Evolutionary conservation across 2,888 invertebrate species (phyloP), one percentile per base, ranked within the genome.

Genomic region (Liodrosophila aerea): DNA sequence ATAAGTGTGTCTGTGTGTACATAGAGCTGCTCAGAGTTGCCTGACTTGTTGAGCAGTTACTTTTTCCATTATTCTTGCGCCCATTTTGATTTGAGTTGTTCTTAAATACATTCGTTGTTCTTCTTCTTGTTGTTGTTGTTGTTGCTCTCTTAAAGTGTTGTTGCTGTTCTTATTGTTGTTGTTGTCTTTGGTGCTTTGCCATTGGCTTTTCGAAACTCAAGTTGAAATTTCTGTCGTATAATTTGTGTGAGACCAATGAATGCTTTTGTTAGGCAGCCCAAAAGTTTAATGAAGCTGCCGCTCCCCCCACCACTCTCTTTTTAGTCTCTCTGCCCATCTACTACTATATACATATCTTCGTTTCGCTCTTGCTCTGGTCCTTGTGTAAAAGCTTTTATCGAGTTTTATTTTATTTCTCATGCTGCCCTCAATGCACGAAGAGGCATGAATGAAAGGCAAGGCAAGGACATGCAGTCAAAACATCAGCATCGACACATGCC

Each of bases 31-130:
- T 62, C 56, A 82, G 82, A 77, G 64, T 86, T 86, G 77, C 57
- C 73, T 73, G 77, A 77, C 86, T 77, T 85, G 86, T 77, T 77
- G 86, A 76, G 77, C 82, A 70, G 71, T 73, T 73, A 76, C 78
- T 73, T 70, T 77, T 77, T 78, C 81, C 77, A 77, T 81, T 85
- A 85, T 86, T 78, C 85, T 86, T 75, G 85, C 86, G 78, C 75
- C 86, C 78, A 78, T 78, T 78, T 78, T 83, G 84, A 85, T 85
- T 81, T 78, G 49, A 54, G 33, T 50, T 57, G 22, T 22, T 22
- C 22, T 22, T 22, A 22, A n/a, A 22, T 22, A 5, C 22, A n/a
- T n/a, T n/a, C n/a, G n/a, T n/a, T n/a, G n/a, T n/a, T n/a, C 31
- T 34, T 44, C 27, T 52, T 46, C 18, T 51, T 56, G 44, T 51